Evolutionary conservation across 2,888 invertebrate genomes (phyloP).

Genomic region (Xanthorhoe designata): DNA sequence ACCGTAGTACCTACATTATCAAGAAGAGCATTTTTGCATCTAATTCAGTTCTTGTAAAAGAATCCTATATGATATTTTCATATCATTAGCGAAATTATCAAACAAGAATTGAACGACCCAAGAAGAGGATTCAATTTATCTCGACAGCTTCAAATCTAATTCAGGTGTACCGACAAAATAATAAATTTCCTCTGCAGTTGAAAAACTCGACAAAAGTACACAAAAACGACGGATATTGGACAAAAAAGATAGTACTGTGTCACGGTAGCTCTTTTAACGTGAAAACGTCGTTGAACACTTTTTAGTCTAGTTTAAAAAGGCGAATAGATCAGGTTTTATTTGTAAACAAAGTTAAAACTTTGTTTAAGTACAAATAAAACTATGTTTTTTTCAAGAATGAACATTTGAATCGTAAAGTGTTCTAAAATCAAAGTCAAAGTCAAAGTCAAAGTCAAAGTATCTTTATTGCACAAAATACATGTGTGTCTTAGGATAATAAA

Average conservation of each 20-base stretch:
- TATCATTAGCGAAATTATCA: conserved; percentile 11
- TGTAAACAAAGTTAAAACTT: too few species aligned
- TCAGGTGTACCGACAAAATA: conserved; percentile 62
- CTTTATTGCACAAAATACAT: too few species aligned
- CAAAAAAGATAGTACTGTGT: conserved; percentile 51
- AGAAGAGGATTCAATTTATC: conserved; percentile 29
- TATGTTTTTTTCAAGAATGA: too few species aligned
- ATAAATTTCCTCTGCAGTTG: conserved; percentile 68
- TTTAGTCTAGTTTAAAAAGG: background rate
- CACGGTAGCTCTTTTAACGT: conserved; percentile 16
- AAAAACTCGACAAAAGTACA: conserved; percentile 75
- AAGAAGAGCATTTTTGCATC: background rate
- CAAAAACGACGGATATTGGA: conserved; percentile 60
- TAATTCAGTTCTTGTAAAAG: background rate
- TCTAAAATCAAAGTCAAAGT: too few species aligned
- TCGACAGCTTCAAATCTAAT: conserved; percentile 48
- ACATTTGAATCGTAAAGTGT: too few species aligned
- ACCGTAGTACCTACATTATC: too few species aligned
- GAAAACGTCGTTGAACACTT: conserved; percentile 18
- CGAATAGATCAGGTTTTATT: too few species aligned
- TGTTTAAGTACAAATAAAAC: too few species aligned
- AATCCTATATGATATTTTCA: background rate
- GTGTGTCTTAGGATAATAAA: too few species aligned
- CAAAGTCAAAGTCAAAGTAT: too few species aligned
- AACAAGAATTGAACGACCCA: conserved; percentile 35